Conservation (phyloP, 2,113 vertebrate species). For the Ursus arctos region DNA sequence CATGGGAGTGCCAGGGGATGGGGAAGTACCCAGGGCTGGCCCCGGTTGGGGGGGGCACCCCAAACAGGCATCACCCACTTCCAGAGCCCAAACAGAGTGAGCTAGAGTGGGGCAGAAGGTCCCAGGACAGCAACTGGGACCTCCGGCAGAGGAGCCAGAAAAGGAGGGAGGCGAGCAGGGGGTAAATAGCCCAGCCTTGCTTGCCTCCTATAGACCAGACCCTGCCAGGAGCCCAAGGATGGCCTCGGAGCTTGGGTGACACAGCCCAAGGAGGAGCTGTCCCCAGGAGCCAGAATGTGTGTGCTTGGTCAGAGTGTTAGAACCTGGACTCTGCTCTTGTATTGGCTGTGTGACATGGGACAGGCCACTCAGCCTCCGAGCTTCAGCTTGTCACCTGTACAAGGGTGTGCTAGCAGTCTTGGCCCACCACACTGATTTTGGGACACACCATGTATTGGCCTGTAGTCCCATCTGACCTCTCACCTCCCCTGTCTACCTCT, state of each 20-base stretch:
- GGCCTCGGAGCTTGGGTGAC: rapidly evolving
- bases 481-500: background rate
- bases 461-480: background rate
- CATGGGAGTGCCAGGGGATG: background rate
- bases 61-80: background rate
- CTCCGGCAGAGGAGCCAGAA: background rate
- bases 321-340: background rate
- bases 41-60: background rate
- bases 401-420: background rate
- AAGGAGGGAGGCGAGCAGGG: background rate
- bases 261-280: background rate
- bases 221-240: background rate
- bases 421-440: background rate
- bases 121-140: background rate
- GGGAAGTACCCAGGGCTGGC: background rate
- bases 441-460: background rate
- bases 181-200: background rate
- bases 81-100: background rate
- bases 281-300: background rate
- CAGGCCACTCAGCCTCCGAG: background rate
- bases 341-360: background rate
- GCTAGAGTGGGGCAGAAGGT: background rate
- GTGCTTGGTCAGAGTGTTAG: background rate
- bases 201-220: background rate
- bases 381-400: background rate